Percentiles rank a stretch among this genome's conserved stretches.
Evolutionary conservation across 2,113 vertebrate species (phyloP).

Genomic region (Pontoporia blainvillei): DNA sequence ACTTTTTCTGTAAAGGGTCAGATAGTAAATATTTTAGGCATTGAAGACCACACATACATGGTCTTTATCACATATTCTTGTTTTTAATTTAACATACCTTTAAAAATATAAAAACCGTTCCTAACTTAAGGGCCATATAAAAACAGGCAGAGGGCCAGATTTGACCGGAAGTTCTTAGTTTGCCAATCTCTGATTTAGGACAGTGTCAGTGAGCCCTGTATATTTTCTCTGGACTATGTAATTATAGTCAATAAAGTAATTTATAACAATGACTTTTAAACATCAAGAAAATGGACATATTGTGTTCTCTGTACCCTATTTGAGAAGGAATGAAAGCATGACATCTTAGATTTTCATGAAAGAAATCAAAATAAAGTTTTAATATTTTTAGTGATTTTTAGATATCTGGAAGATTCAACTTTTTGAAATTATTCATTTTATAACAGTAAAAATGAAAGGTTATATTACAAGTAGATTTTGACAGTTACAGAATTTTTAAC

Average conservation of each 20-base stretch:
- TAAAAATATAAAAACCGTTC: not conserved
- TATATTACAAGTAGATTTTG: constrained; percentile 35
- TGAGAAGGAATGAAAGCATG: not conserved
- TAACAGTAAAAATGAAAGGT: constrained; percentile 28
- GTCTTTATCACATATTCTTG: not conserved
- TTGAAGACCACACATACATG: not conserved
- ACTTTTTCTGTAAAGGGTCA: not conserved
- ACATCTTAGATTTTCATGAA: constrained; percentile 24
- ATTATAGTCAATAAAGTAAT: not conserved
- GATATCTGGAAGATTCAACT: not conserved
- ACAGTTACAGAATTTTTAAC: constrained; percentile 14
- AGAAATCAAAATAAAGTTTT: constrained; percentile 29
- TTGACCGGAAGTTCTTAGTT: constrained; percentile 10
- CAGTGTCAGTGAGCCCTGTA: not conserved
- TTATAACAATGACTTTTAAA: not conserved
- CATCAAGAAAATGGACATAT: not conserved
- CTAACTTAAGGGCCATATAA: not conserved
- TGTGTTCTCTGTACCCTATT: not conserved
- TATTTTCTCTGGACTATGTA: not conserved
- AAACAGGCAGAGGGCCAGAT: not conserved
- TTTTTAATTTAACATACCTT: not conserved
- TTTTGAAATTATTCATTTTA: constrained; percentile 20
- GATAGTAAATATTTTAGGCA: not conserved
- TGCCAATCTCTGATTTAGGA: not conserved
- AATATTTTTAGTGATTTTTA: not conserved